Evolutionary conservation across 2,888 invertebrate genomes (phyloP).

Genomic region (Tipula helvola): DNA sequence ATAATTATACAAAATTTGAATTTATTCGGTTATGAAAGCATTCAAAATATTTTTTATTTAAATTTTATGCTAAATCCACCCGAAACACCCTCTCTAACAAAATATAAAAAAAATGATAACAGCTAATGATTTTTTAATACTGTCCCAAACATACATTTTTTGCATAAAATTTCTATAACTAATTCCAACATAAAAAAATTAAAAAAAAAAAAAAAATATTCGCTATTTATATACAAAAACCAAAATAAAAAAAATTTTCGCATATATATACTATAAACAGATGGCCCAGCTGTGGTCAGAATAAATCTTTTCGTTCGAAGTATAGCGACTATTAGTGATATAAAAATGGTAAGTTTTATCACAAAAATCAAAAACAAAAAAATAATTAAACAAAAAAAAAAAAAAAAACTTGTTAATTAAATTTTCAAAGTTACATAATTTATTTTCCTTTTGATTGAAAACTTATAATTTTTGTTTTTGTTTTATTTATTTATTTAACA

Average conservation of each 20-base stretch:
- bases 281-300: conserved; percentile 93
- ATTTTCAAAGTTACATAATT: conserved; percentile 4
- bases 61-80: conserved; percentile 4
- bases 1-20: neutral
- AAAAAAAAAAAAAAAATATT: neutral
- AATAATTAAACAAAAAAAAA: neutral
- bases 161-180: conserved; percentile 4
- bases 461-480: neutral
- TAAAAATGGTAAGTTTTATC: conserved; percentile 87
- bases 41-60: neutral
- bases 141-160: neutral
- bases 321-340: conserved; percentile 97
- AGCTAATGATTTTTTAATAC: neutral
- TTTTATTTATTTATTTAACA: neutral
- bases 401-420: neutral
- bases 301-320: conserved; percentile 97
- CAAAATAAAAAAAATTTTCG: conserved; percentile 7
- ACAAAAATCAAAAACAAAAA: conserved; percentile 6
- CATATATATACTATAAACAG: conserved; percentile 40
- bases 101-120: neutral
- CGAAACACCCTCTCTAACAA: neutral
- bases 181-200: neutral
- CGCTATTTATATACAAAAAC: conserved; percentile 4
- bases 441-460: neutral
- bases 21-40: neutral